These are phyloP conservation scores for Austrofundulus limnaeus DNA, from an alignment of 2,113 vertebrate genomes.

Conservation along the genomic window DNA sequence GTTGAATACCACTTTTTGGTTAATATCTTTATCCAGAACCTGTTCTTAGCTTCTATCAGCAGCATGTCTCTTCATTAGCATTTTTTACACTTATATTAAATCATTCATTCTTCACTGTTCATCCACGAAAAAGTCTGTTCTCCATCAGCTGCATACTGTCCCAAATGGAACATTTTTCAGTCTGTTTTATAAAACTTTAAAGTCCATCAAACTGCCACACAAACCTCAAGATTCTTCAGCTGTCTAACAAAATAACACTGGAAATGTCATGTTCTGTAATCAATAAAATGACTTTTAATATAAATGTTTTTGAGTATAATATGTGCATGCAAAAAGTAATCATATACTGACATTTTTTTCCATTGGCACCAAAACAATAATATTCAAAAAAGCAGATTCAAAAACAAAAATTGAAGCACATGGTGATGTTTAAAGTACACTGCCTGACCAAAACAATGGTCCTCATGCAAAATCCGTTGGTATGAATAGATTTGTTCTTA, in stretches of 20 bases:
- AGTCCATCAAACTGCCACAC: background rate
- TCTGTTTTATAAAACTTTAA: background rate
- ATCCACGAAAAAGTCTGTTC: background rate
- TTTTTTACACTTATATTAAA: slow-evolving; percentile 12
- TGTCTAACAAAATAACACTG: background rate
- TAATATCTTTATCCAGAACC: background rate
- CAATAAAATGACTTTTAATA: background rate
- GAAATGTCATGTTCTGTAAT: background rate
- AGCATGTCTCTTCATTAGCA: background rate
- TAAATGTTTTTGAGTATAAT: too few relatives aligned
- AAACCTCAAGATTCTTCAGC: background rate
- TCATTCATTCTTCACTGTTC: background rate
- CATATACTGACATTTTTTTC: too few relatives aligned
- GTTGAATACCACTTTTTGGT: background rate
- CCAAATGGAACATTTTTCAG: background rate
- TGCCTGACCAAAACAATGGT: too few relatives aligned
- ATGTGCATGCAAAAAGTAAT: too few relatives aligned
- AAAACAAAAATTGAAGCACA: background rate
- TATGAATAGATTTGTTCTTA: too few relatives aligned
- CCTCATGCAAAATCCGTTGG: too few relatives aligned
- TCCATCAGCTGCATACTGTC: background rate
- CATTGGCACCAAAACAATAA: too few relatives aligned
- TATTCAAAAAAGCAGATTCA: too few relatives aligned
- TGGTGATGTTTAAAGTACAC: background rate
- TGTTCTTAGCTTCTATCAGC: background rate